A percentile compares a stretch with the other conserved stretches of the same genome.
phyloP scores from a whole-genome alignment of 2,888 invertebrate species.

The Pantelozetes paolii region DNA sequence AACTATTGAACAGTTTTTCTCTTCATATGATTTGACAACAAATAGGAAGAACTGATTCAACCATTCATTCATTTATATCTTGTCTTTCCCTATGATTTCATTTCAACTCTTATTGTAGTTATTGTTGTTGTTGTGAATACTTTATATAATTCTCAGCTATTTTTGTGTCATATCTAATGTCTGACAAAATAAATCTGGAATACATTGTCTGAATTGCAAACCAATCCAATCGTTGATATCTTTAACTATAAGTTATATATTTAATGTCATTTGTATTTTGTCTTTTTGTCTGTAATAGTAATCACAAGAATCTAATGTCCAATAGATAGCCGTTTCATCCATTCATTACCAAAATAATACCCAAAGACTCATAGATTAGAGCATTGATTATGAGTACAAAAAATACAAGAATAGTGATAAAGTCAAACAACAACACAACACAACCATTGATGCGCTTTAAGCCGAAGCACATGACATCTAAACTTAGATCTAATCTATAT shows the following conservation, averaged over 20 bases:
- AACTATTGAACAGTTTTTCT: neutral
- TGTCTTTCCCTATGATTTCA: neutral
- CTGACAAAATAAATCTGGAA: neutral
- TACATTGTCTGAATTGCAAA: neutral
- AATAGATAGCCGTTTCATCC: neutral
- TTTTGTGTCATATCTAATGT: neutral
- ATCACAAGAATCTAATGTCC: neutral
- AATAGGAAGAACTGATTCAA: conserved; percentile 1
- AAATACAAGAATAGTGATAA: neutral
- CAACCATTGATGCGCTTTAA: conserved; percentile 20
- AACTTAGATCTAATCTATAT: conserved; percentile 4
- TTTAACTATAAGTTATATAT: neutral
- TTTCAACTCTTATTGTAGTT: neutral
- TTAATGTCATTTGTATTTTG: neutral
- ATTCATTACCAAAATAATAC: neutral
- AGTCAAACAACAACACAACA: neutral
- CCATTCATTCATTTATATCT: neutral
- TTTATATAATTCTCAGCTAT: neutral
- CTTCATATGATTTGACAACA: neutral
- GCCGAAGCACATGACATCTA: neutral
- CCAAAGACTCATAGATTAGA: conserved; percentile 12
- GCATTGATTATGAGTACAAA: conserved; percentile 2
- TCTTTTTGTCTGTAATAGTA: neutral
- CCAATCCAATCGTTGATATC: neutral
- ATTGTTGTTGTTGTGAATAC: conserved; percentile 10